Evolutionary conservation across 2,888 invertebrate species (phyloP).

Genomic region (Agrochola circellaris): DNA sequence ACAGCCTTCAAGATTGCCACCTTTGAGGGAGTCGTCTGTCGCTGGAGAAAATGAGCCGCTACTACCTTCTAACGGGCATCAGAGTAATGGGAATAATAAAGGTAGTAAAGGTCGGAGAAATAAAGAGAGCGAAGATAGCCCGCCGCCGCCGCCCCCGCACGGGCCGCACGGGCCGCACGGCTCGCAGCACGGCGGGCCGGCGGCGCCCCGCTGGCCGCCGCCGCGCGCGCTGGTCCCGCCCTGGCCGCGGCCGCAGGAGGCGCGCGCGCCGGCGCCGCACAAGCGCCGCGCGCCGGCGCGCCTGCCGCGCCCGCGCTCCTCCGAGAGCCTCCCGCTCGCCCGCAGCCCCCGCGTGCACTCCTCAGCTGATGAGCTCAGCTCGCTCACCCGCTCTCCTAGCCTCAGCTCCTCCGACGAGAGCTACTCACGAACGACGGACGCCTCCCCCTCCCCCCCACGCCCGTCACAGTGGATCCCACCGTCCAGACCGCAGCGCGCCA

Average conservation of each 20-base stretch:
- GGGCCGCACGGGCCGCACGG: slow-evolving; percentile 74
- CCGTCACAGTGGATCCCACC: slow-evolving; percentile 90
- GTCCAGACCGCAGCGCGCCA: slow-evolving; percentile 85
- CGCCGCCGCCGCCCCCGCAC: slow-evolving; percentile 92
- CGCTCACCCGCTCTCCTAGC: slow-evolving; percentile 95
- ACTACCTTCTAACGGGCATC: slow-evolving; percentile 84
- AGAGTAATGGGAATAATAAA: slow-evolving; percentile 82
- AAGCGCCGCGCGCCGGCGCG: slow-evolving; percentile 85
- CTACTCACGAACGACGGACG: slow-evolving; percentile 95
- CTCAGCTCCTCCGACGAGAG: slow-evolving; percentile 96
- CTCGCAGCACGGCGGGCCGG: slow-evolving; percentile 37
- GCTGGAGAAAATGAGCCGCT: slow-evolving; percentile 92
- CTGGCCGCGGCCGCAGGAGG: slow-evolving; percentile 4
- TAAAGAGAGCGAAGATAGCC: slow-evolving; percentile 86
- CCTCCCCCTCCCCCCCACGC: slow-evolving; percentile 91
- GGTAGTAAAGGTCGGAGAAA: slow-evolving; percentile 88
- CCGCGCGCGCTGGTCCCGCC: slow-evolving; percentile 78
- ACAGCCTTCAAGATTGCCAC: slow-evolving; percentile 90
- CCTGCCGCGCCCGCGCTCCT: slow-evolving; percentile 92
- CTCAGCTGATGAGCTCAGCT: slow-evolving; percentile 95
- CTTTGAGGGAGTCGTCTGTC: slow-evolving; percentile 89
- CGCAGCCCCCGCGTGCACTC: slow-evolving; percentile 92
- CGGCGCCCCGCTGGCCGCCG: slow-evolving; percentile 85
- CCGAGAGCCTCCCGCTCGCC: slow-evolving; percentile 92
- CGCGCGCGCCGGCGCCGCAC: slow-evolving; percentile 74